Base-by-base conservation (phyloP, 1,140 invertebrate genomes). In the Asobara japonica region DNA sequence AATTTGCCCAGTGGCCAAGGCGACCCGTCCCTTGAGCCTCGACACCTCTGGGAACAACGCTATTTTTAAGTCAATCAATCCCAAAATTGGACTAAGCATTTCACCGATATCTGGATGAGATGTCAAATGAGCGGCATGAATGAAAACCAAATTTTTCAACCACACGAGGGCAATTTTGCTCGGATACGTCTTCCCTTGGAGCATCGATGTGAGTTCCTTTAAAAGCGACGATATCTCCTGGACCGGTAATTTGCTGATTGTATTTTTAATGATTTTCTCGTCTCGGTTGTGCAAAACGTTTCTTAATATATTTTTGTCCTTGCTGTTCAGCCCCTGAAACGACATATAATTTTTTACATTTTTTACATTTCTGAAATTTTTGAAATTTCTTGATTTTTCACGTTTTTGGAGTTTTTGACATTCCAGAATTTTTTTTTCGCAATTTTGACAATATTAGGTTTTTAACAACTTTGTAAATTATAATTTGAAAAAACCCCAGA, bases 251-350 rank as follows among this genome's bases (percentile, higher is more conserved):
- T 89, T 90, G 30, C 87, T 85, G 36, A 93, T 81, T 0, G 92
- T 93, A 74, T 90, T 88, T 66, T 85, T 86, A 62, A 93, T 90
- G 27, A 90, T 80, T 18, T 86, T 86, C 77, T 89, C 88, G 72
- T 92, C 89, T 38, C 85, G 88, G 48, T 83, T 88, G 29, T 81
- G 82, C 13, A 93, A 80, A 1, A 93, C 91, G 11, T 82, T 89
- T 16, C 84, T 82, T 3, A 93, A 76, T 70, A 93, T 89, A 29
- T 81, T 87, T 77, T 89, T 89, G 80, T 96, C 93, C 79, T 93
- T 93, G 76, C 93, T 95, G 74, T 93, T 93, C 36, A 96, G 84
- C 0, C 92, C 93, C 87, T 95, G n/a, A n/a, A n/a, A n/a, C n/a
- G n/a, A n/a, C n/a, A n/a, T n/a, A n/a, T n/a, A n/a, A n/a, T n/a